Percentiles rank a stretch among this genome's conserved stretches.
Conservation (phyloP, 2,797 vertebrate species). For the Oceanodroma leucorhoa region DNA sequence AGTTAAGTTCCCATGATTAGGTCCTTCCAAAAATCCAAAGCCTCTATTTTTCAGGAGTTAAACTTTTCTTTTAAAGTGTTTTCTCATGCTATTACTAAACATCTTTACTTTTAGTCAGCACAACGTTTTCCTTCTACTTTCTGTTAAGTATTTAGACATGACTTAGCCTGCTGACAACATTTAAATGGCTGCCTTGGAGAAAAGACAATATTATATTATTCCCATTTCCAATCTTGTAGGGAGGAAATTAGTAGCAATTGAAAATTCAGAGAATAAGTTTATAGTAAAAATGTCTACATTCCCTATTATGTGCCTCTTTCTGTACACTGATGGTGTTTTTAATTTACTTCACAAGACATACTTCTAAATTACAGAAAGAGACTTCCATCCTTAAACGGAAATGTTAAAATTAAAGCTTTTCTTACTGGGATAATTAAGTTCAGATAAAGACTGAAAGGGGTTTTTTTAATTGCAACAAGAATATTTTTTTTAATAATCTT, state of each 20-base stretch:
- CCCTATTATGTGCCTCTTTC: not conserved
- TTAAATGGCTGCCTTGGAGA: not conserved
- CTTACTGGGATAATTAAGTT: conserved; percentile 4
- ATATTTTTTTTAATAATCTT: not conserved
- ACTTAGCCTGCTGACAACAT: not conserved
- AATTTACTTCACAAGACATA: not conserved
- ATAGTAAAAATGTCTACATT: not conserved
- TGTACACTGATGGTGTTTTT: not conserved
- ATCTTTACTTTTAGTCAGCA: not conserved
- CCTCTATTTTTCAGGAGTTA: not conserved
- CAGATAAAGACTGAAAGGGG: not conserved
- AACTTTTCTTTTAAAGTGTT: not conserved
- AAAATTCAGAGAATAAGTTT: not conserved
- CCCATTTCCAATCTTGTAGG: not conserved
- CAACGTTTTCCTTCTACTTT: not conserved
- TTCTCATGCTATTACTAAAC: not conserved
- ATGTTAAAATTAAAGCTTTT: conserved; percentile 24
- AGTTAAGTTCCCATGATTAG: not conserved
- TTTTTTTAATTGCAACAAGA: not conserved
- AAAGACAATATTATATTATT: not conserved
- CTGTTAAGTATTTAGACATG: not conserved
- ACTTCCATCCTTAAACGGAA: not conserved
- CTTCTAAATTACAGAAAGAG: not conserved
- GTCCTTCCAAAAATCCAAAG: not conserved
- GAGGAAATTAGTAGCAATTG: not conserved